phyloP scores from a whole-genome alignment of 2,888 invertebrate species.

The Metallyticus violacea region DNA sequence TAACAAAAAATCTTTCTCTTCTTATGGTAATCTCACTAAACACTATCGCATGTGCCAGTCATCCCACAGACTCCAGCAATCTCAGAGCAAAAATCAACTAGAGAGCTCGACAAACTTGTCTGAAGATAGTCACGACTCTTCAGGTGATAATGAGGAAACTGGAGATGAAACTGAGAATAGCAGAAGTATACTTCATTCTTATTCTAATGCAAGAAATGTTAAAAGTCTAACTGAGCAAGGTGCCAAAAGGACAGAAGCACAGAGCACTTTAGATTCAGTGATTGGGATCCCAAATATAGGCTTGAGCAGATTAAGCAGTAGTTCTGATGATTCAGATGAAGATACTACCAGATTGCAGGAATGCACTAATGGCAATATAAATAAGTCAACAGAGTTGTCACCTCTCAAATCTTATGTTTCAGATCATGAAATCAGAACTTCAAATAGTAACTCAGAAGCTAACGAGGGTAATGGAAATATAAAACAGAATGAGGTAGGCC shows the following conservation, averaged over 20 bases:
- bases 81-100: not conserved
- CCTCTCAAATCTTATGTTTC: not conserved
- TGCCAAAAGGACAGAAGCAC: not conserved
- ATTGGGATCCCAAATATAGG: not conserved
- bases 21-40: not conserved
- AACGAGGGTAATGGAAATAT: not conserved
- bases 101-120: not conserved
- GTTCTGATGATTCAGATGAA: not conserved
- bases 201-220: not conserved
- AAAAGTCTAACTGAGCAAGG: not conserved
- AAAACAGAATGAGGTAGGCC: not conserved
- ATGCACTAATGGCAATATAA: not conserved
- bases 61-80: not conserved
- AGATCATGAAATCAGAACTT: not conserved
- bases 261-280: not conserved
- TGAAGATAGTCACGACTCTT: not conserved
- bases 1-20: not conserved
- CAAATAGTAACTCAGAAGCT: not conserved
- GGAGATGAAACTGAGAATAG: not conserved
- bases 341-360: not conserved
- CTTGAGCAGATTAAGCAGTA: not conserved
- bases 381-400: not conserved
- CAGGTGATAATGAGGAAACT: not conserved
- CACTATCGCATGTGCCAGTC: constrained; percentile 4
- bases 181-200: not conserved